A percentile compares a stretch with the other conserved stretches of the same genome.
phyloP scores from a whole-genome alignment of 2,797 vertebrate genomes.

The Yasuhikotakia modesta region DNA sequence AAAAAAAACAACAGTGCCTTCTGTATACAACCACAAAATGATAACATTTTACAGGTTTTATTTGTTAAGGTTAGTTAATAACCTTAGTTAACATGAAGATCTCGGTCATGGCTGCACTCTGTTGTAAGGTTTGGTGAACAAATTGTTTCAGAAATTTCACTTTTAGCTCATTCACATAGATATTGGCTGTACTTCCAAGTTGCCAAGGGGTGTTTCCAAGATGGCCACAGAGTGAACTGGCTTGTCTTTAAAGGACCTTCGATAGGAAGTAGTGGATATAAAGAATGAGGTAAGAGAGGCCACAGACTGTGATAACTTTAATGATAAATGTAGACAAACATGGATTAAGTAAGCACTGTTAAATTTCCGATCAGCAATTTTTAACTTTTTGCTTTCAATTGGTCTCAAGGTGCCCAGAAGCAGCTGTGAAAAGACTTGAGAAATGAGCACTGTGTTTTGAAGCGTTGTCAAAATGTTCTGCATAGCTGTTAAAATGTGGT shows the following conservation, averaged over 20 bases:
- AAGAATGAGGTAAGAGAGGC: not conserved
- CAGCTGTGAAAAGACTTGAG: conserved; percentile 26
- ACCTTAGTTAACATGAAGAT: too few species aligned
- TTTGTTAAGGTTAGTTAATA: too few species aligned
- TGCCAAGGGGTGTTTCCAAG: too few species aligned
- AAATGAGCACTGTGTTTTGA: conserved; percentile 15
- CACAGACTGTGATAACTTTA: not conserved
- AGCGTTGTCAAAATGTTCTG: conserved; percentile 28
- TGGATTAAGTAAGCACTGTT: not conserved
- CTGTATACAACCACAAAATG: too few species aligned
- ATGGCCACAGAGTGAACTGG: too few species aligned
- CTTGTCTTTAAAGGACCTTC: not conserved
- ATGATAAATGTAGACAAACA: not conserved
- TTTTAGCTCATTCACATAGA: too few species aligned
- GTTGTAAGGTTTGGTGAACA: too few species aligned
- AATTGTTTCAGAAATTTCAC: too few species aligned
- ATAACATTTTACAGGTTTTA: too few species aligned
- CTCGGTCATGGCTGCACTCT: too few species aligned
- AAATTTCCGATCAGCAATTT: conserved; percentile 34
- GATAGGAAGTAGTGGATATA: not conserved
- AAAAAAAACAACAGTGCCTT: not conserved
- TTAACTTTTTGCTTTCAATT: conserved; percentile 2
- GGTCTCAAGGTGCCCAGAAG: conserved; percentile 32
- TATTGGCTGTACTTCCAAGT: too few species aligned
- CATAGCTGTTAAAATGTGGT: conserved; percentile 26